A percentile compares a stretch with the other conserved stretches of the same genome.
Evolutionary conservation across 2,888 invertebrate species (phyloP).

Genomic region (Tromatobia lineatoria): DNA sequence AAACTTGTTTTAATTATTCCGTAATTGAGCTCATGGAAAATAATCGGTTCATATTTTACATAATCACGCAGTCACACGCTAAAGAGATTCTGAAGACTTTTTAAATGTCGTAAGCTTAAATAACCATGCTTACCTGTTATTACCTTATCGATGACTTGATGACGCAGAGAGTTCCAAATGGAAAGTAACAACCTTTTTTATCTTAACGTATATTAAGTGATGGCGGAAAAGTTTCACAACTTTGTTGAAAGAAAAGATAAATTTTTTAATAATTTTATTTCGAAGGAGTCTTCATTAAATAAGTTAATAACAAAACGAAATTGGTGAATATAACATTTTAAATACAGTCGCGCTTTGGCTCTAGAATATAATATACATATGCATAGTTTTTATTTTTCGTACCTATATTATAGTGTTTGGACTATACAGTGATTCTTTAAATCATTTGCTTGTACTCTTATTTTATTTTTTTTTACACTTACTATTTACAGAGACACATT

Average conservation of each 20-base stretch:
- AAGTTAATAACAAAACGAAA: constrained; percentile 33
- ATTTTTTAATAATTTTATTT: constrained; percentile 18
- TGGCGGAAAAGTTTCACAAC: not conserved
- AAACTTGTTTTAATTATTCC: not conserved
- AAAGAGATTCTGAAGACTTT: not conserved
- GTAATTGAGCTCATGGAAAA: not conserved
- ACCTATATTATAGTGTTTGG: constrained; percentile 1
- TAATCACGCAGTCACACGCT: not conserved
- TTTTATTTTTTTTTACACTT: constrained; percentile 18
- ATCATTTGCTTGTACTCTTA: constrained; percentile 21
- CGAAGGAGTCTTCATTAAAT: constrained; percentile 16
- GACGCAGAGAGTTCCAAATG: not conserved
- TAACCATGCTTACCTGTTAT: not conserved
- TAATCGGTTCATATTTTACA: not conserved
- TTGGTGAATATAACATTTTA: constrained; percentile 27
- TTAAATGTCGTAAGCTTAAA: not conserved
- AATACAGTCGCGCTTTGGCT: constrained; percentile 25
- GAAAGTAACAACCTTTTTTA: not conserved
- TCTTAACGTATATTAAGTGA: not conserved
- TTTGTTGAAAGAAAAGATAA: not conserved
- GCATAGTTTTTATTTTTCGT: constrained; percentile 11
- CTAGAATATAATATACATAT: constrained; percentile 25
- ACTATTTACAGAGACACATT: constrained; percentile 36
- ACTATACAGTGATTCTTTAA: constrained; percentile 20
- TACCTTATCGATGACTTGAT: not conserved